phyloP scores from a whole-genome alignment of 2,888 invertebrate genomes.

The Amphipoea oculea region DNA sequence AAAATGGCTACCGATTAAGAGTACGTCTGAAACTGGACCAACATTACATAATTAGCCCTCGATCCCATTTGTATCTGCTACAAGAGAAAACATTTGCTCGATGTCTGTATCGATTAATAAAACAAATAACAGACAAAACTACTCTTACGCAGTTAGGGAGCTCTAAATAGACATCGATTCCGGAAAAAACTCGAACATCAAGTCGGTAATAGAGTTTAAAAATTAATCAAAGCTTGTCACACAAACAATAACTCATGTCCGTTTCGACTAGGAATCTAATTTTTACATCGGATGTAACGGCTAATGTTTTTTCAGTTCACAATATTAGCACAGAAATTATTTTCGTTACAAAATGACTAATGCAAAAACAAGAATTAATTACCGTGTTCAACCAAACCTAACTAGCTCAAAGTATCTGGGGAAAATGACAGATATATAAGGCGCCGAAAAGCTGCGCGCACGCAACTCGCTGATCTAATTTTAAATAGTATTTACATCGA shows the following conservation, averaged over 20 bases:
- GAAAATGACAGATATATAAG: conserved; percentile 86
- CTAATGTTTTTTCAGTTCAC: conserved; percentile 48
- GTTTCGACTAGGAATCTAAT: conserved; percentile 45
- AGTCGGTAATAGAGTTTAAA: conserved; percentile 56
- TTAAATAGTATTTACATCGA: conserved; percentile 89
- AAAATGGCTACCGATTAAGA: conserved; percentile 73
- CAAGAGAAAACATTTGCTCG: conserved; percentile 77
- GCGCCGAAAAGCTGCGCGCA: conserved; percentile 80
- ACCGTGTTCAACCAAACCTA: conserved; percentile 54
- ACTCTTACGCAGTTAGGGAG: conserved; percentile 65
- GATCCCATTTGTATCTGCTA: conserved; percentile 77
- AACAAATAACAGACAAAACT: conserved; percentile 75
- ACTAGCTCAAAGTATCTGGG: conserved; percentile 74
- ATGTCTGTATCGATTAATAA: conserved; percentile 78
- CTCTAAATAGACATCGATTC: conserved; percentile 65
- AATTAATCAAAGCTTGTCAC: conserved; percentile 67
- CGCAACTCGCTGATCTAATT: conserved; percentile 86
- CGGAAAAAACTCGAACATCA: conserved; percentile 46
- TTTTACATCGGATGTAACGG: conserved; percentile 41
- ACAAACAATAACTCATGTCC: conserved; percentile 62
- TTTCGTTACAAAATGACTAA: conserved; percentile 52
- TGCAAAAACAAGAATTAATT: conserved; percentile 58
- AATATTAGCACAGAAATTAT: conserved; percentile 42
- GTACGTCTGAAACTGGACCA: conserved; percentile 73
- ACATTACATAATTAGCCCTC: conserved; percentile 78